A percentile compares a stretch with the other conserved stretches of the same genome.
These are phyloP conservation scores for sheep (Ovis aries) DNA, from an alignment of 2,113 vertebrate species.

Conservation along the genomic window DNA sequence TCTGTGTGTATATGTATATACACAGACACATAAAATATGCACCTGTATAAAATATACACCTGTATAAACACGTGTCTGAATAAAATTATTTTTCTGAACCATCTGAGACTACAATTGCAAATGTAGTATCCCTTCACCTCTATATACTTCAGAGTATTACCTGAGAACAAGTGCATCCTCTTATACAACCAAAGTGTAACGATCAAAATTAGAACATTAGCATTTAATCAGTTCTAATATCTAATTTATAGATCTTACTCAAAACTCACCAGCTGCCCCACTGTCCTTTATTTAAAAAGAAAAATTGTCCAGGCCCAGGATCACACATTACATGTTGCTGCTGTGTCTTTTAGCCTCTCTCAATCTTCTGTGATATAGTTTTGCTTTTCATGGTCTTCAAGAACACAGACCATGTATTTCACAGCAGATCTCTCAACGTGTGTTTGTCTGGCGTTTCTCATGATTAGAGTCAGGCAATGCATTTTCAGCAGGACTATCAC, in stretches of 20 bases:
- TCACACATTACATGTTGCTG: not conserved
- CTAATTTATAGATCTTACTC: not conserved
- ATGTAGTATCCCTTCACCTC: not conserved
- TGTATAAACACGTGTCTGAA: not conserved
- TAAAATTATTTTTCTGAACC: not conserved
- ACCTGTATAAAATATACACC: not conserved
- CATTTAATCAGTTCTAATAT: not conserved
- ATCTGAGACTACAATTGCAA: not conserved
- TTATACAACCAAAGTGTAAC: not conserved
- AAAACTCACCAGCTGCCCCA: not conserved
- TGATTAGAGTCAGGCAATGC: not conserved
- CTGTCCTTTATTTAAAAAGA: not conserved
- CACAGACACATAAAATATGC: not conserved
- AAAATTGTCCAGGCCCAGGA: not conserved
- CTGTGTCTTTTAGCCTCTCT: not conserved
- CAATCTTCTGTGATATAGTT: not conserved
- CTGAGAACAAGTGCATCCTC: not conserved
- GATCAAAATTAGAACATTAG: not conserved
- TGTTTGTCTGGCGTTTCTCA: not conserved
- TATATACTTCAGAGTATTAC: not conserved
- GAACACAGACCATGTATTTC: not conserved
- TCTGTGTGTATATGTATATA: not conserved
- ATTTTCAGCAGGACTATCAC: not conserved
- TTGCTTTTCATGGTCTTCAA: not conserved
- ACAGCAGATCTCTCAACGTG: not conserved